A percentile compares a stretch with the other conserved stretches of the same genome.
These are phyloP conservation scores for Phoebastria nigripes DNA, from an alignment of 2,797 vertebrate species.

Conservation along the genomic window DNA sequence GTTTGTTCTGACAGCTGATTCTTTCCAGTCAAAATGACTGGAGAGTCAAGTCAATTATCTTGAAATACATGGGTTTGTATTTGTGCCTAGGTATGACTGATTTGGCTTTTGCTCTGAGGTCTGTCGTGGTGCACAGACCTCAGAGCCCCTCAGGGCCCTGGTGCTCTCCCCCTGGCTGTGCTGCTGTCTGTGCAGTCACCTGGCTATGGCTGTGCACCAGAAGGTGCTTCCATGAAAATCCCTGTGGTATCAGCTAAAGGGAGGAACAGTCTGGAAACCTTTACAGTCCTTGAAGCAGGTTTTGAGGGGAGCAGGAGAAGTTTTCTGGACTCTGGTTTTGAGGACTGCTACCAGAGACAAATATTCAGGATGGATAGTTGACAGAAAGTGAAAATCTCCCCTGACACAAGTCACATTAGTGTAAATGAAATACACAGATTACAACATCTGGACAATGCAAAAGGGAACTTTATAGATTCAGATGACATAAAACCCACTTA, in stretches of 20 bases:
- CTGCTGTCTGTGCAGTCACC: background rate
- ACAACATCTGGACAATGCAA: background rate
- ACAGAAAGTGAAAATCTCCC: background rate
- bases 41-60: background rate
- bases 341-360: background rate
- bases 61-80: background rate
- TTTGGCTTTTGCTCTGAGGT: background rate
- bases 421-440: background rate
- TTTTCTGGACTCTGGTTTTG: background rate
- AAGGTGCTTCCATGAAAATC: background rate
- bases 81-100: background rate
- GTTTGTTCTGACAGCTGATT: conserved; percentile 28
- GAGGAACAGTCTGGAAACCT: background rate
- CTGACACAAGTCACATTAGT: background rate
- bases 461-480: background rate
- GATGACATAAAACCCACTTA: background rate
- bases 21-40: background rate
- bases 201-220: background rate
- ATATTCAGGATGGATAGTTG: background rate
- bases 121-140: background rate
- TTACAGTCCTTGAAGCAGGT: background rate
- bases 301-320: background rate
- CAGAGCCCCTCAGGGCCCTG: background rate
- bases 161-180: background rate
- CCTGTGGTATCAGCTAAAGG: background rate